Evolutionary conservation across 2,797 vertebrate species (phyloP), one percentile per base, ranked within the genome.

Genomic region (Pteropus rufus): DNA sequence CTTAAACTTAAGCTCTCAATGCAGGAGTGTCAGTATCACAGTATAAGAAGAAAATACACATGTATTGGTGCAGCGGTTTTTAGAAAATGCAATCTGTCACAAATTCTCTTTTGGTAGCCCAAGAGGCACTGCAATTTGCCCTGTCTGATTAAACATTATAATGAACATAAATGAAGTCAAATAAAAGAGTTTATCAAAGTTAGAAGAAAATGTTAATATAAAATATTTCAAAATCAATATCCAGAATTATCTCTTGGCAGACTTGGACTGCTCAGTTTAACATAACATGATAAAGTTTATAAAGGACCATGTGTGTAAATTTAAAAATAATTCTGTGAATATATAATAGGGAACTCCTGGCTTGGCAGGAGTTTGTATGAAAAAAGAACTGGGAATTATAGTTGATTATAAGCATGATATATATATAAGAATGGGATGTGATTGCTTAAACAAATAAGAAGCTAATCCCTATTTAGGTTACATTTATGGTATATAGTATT

Each of bases 101-200:
- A 76, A 90, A 31, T 93, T 91, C 73, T 91, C 39, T 73, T 82
- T 92, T 29, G 49, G 95, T 95, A 95, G 60, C 39, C 46, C 24
- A 83, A 0, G 64, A 72, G 41, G 12, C 56, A 76, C 75, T 83
- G 89, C 75, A 79, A 95, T 92, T 90, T 96, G 19, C 86, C 73
- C 58, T 88, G 62, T 96, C 77, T 97, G 60, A 93, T 95, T 97
- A 97, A 89, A 91, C 41, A 94, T 79, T 86, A 72, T 39, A 91
- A 73, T 31, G n/a, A 95, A 80, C 14, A 80, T 94, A 94, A 96
- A 80, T 86, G 67, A 82, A 79, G 36, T 70, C 79, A 98, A 91
- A 97, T 29, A 77, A 58, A 87, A 85, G 26, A 82, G 19, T 82
- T 96, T 95, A 83, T 82, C 72, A 96, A 96, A 93, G 84, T 29